Conservation (phyloP, 2,113 vertebrate genomes). For the Gavialis gangeticus region DNA sequence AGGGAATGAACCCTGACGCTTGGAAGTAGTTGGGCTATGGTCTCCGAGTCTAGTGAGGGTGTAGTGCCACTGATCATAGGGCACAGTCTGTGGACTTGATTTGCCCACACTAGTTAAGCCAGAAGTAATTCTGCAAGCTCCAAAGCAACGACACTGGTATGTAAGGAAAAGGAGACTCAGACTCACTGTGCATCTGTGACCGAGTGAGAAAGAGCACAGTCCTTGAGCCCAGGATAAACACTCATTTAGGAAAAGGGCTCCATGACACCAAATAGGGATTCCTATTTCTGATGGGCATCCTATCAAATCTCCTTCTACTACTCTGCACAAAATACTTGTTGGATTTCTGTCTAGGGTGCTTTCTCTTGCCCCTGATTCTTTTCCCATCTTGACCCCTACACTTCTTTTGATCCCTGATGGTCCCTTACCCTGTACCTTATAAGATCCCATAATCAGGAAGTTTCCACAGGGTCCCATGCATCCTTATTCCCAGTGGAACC, state of each 20-base stretch:
- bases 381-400: background rate
- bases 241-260: rapidly evolving
- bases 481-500: background rate
- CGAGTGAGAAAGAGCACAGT: background rate
- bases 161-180: background rate
- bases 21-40: background rate
- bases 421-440: rapidly evolving
- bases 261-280: background rate
- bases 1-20: background rate
- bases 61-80: background rate
- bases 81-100: background rate
- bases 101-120: background rate
- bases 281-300: background rate
- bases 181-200: background rate
- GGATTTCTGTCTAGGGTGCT: background rate
- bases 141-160: background rate
- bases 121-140: no score
- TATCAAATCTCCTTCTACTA: background rate
- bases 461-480: no score
- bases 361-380: rapidly evolving
- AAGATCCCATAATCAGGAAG: background rate
- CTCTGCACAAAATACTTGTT: rapidly evolving
- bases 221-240: background rate
- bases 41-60: background rate
- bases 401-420: background rate